Base-by-base conservation (phyloP, 2,113 vertebrate species). In the Grammomys surdaster region DNA sequence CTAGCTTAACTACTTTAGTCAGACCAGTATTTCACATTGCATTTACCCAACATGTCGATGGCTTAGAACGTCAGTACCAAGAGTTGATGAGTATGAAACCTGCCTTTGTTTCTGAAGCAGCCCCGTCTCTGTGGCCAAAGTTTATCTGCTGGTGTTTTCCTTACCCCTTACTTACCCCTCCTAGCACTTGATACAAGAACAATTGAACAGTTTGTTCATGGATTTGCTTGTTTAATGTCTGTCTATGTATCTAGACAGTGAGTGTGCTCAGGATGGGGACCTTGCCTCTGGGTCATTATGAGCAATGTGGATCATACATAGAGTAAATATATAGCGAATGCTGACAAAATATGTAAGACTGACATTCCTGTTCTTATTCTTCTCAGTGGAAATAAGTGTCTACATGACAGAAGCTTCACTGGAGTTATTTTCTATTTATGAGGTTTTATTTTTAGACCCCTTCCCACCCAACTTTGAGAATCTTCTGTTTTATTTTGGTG, bases 141-240 rank as follows among this genome's bases (percentile, higher is more conserved):
- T 81, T 56, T 14, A 8, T 36, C 14, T 10, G 3, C 82, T 86
- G 16, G 1, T 33, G 31, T 81, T 91, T 96, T 31, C 31, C 67
- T 69, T 69, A 69, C 78, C 95, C 46, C 60, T 85, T 78, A 56
- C 31, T 69, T 70, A 90, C 12, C 46, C 22, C 78, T 93, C 48
- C n/a, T 28, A 81, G 51, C 36, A 73, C 11, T 31, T 67, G 75
- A 63, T 33, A 72, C 19, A 63, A 65, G 46, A 60, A 12, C 72
- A 81, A 78, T n/a, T 87, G 51, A 94, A 17, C 20, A 73, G 87
- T 81, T 69, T 88, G 75, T 91, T 81, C 94, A 28, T 87, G 60
- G 89, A 93, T 58, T 91, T 94, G 77, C 92, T 91, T 94, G 46
- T 67, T 93, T 82, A 73, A 46, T 78, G 31, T 54, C 54, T 89